Evolutionary conservation across 1,140 invertebrate species (phyloP).

Genomic region (Drosophila azteca): DNA sequence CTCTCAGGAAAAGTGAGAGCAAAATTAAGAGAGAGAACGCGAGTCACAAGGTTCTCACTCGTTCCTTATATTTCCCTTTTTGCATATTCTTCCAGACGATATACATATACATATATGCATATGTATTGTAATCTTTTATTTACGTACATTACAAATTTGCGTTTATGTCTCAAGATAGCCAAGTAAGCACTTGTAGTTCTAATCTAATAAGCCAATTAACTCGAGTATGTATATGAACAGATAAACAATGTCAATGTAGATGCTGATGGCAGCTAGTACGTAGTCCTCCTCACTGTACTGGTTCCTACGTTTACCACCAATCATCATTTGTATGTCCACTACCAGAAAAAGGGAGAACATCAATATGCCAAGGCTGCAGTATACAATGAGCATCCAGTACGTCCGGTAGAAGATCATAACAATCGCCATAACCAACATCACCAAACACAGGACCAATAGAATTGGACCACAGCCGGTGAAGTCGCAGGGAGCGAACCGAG

Average conservation of each 20-base stretch:
- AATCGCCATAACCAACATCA: not conserved
- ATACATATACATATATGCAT: too few relatives aligned
- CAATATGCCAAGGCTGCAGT: not conserved
- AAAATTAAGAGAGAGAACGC: too few relatives aligned
- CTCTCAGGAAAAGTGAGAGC: too few relatives aligned
- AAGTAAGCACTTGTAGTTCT: too few relatives aligned
- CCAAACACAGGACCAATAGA: not conserved
- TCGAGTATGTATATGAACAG: slow-evolving; percentile 13
- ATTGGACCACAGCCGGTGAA: slow-evolving; percentile 36
- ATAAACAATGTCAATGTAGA: slow-evolving; percentile 39
- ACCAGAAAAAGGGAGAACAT: slow-evolving; percentile 20
- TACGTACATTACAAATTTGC: too few relatives aligned
- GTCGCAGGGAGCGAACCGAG: slow-evolving; percentile 38
- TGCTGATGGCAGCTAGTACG: slow-evolving; percentile 32
- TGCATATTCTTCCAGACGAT: too few relatives aligned
- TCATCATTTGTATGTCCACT: slow-evolving; percentile 31
- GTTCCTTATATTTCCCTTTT: too few relatives aligned
- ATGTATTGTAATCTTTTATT: not conserved
- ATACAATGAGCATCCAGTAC: not conserved
- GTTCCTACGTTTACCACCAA: slow-evolving; percentile 11
- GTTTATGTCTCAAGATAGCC: too few relatives aligned
- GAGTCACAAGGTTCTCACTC: too few relatives aligned
- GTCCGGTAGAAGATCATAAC: not conserved
- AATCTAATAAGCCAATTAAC: slow-evolving; percentile 12
- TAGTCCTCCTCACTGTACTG: slow-evolving; percentile 35